Evolutionary conservation across 2,888 invertebrate genomes (phyloP).

Genomic region (Mechanitis messenoides): DNA sequence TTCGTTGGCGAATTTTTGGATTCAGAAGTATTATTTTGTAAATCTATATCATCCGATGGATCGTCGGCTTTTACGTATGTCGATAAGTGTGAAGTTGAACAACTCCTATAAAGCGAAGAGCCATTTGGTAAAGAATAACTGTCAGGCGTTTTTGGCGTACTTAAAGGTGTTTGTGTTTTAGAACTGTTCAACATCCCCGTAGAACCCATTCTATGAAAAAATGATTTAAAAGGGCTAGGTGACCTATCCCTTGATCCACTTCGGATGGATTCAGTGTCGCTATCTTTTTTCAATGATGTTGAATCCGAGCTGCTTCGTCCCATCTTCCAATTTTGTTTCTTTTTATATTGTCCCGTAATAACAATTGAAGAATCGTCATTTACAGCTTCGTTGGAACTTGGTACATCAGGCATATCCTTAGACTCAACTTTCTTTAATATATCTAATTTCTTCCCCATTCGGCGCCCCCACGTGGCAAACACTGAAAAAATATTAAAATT

Average conservation of each 20-base stretch:
- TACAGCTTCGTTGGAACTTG: slow-evolving; percentile 46
- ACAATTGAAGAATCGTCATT: slow-evolving; percentile 52
- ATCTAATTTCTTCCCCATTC: slow-evolving; percentile 87
- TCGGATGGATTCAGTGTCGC: slow-evolving; percentile 67
- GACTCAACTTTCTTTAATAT: slow-evolving; percentile 81
- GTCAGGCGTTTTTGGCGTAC: slow-evolving; percentile 55
- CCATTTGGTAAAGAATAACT: slow-evolving; percentile 64
- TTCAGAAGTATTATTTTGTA: slow-evolving; percentile 68
- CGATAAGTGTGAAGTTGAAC: slow-evolving; percentile 85
- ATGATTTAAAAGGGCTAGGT: slow-evolving; percentile 82
- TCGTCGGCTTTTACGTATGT: slow-evolving; percentile 87
- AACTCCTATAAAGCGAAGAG: slow-evolving; percentile 81
- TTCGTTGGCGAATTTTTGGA: slow-evolving; percentile 51
- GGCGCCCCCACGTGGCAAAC: slow-evolving; percentile 84
- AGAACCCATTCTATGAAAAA: slow-evolving; percentile 85
- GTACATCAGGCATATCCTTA: slow-evolving; percentile 71
- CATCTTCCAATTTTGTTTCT: slow-evolving; percentile 78
- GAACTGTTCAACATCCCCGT: slow-evolving; percentile 83
- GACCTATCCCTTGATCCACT: slow-evolving; percentile 74
- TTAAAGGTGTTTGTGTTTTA: slow-evolving; percentile 62
- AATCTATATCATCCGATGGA: slow-evolving; percentile 86
- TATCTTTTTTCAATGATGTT: slow-evolving; percentile 62
- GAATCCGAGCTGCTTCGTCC: slow-evolving; percentile 73
- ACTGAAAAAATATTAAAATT: slow-evolving; percentile 60
- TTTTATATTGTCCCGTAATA: slow-evolving; percentile 69